Evolutionary conservation across 2,888 invertebrate genomes (phyloP), one percentile per base, ranked within the genome.

Genomic region (Drosophila birchii): DNA sequence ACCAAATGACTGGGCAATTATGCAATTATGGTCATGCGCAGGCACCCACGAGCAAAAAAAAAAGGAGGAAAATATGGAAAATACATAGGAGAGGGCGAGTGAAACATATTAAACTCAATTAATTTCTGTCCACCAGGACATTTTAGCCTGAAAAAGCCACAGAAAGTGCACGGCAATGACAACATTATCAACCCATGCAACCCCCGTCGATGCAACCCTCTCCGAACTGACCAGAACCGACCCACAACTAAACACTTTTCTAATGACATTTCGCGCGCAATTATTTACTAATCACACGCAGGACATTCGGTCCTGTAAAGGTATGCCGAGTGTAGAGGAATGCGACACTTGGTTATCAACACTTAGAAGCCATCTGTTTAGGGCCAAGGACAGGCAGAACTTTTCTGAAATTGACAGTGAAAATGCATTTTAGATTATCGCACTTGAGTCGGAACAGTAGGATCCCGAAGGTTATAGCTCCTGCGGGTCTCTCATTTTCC

Each of bases 241-340:
- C 72, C 68, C 62, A 51, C 43, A 71, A 34, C 68, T 77, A 80
- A 85, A 88, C 79, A 79, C 62, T 85, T 78, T 81, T 85, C 77
- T 87, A 87, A 88, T 88, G 79, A 79, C 73, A 76, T 81, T 89
- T 81, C 75, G 77, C 75, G 77, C 75, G 66, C 84, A 89, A 88
- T 87, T 88, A 88, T 88, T 79, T 80, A 79, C 80, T 86, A 86
- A 84, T 88, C 78, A 86, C 73, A 82, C 86, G 86, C 82, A 87
- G 75, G 76, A 77, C 74, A 70, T 44, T 44, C 43, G 20, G 53
- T 38, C 43, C 39, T 76, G 64, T 43, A 23, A 39, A 49, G 72
- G 63, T 54, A 61, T 62, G 62, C 51, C 18, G 39, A 58, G 67
- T 83, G 81, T 76, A 55, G 47, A 49, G 88, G 80, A 85, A 83